Evolutionary conservation across 2,113 vertebrate species (phyloP), one percentile per base, ranked within the genome.

Genomic region (Amphiprion percula): DNA sequence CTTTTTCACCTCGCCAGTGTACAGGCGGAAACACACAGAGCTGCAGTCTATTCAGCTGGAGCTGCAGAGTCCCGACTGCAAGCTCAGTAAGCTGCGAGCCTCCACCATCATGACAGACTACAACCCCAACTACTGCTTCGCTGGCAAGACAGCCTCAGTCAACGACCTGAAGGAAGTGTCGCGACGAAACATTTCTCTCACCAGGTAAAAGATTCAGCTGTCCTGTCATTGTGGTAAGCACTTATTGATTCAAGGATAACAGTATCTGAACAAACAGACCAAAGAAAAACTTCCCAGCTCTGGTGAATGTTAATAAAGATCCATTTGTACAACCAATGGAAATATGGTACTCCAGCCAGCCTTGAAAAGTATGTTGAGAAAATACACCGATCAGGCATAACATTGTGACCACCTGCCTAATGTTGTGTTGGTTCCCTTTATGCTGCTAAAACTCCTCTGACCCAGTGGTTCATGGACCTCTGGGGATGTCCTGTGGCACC

Each of bases 91-190:
- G 84, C 96, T 99, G 74, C 94, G 97, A 0, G 98, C 98, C 33
- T 99, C 98, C 41, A 99, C 98, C 91, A 98, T 99, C 90, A 99
- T 99, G 98, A 99, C 97, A 0, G 98, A 99, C 94, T 99, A 99
- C 94, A 99, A 99, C 88, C 98, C 98, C 87, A 99, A 99, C 95
- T 99, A 99, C 93, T 99, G 98, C 93, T 99, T 99, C 80, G 98
- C 97, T 0, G 98, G 98, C 24, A 99, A 99, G 91, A 98, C 96
- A 0, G 96, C 97, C 0, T 98, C 98, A 8, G 97, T 99, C 94
- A 99, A 96, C 3, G 98, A 99, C 93, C 95, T 99, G 74, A 99
- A 99, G 93, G 98, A 99, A 84, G 97, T 99, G 77, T 97, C 98
- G 0, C 94, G 98, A 10, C 97, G 97, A 76, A 98, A 97, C 92